Percentiles rank a stretch among this genome's conserved stretches.
Evolutionary conservation across 2,113 vertebrate genomes (phyloP).

Genomic region (Trachemys scripta): DNA sequence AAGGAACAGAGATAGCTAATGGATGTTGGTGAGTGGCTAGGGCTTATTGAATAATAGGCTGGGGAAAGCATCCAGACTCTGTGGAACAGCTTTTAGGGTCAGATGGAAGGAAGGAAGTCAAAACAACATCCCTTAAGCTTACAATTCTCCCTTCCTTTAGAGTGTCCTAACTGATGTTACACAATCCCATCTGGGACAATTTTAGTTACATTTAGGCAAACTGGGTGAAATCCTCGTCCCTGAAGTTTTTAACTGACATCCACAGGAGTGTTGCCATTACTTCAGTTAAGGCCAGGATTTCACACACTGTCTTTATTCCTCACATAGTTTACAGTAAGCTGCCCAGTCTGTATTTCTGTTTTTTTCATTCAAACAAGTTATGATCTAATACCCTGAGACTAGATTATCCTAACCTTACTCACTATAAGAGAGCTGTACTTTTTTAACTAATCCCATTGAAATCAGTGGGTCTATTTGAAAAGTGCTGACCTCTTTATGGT

Average conservation of each 20-base stretch:
- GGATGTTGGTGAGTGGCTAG: slow-evolving; percentile 32
- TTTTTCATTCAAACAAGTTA: neutral
- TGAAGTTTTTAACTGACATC: neutral
- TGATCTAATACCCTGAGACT: neutral
- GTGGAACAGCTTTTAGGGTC: neutral
- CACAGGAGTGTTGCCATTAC: neutral
- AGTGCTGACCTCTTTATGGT: neutral
- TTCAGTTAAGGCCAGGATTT: neutral
- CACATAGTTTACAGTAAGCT: neutral
- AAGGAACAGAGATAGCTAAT: slow-evolving; percentile 43
- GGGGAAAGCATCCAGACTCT: neutral
- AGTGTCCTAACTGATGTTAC: neutral
- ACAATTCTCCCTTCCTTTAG: neutral
- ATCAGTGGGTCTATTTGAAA: neutral
- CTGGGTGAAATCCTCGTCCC: neutral
- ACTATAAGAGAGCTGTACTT: neutral
- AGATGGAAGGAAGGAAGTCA: neutral
- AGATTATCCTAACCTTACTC: neutral
- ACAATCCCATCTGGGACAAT: neutral
- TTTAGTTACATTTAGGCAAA: too few species aligned
- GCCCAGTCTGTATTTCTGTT: neutral
- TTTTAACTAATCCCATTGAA: neutral
- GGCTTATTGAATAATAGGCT: neutral
- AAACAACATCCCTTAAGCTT: neutral
- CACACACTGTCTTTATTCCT: neutral